Conservation (phyloP, 2,888 invertebrate species). For the Eurytoma californica region DNA sequence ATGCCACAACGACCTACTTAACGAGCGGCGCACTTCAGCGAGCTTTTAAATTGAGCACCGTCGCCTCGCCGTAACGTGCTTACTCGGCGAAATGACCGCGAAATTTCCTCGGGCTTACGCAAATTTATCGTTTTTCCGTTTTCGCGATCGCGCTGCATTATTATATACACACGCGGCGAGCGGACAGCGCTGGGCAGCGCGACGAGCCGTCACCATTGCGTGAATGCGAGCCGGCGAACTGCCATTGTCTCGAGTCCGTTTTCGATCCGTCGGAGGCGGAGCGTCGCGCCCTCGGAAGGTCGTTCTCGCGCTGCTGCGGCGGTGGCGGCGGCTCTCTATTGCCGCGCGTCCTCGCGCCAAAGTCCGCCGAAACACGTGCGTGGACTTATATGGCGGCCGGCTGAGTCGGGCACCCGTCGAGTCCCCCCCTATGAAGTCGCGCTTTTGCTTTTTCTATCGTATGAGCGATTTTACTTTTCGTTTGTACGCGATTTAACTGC, state of each 20-base stretch:
- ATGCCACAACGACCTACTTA: neutral
- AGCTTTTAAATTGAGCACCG: neutral
- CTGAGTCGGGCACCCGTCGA: neutral
- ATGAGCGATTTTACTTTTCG: too few species aligned
- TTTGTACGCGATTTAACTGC: too few species aligned
- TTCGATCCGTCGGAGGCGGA: slow-evolving; percentile 65
- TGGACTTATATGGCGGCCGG: slow-evolving; percentile 37
- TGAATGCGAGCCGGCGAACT: neutral
- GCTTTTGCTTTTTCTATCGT: neutral
- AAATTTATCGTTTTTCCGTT: neutral
- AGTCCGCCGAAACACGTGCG: slow-evolving; percentile 33
- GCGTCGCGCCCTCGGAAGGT: slow-evolving; percentile 73
- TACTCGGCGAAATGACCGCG: neutral
- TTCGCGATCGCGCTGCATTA: neutral
- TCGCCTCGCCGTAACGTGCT: too few species aligned
- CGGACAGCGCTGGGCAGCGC: neutral
- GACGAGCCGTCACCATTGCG: slow-evolving; percentile 1
- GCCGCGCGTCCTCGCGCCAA: neutral
- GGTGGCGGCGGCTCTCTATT: neutral
- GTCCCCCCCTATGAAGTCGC: neutral
- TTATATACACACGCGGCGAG: neutral
- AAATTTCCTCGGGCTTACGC: slow-evolving; percentile 4
- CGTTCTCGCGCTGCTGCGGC: slow-evolving; percentile 54
- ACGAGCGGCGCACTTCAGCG: neutral
- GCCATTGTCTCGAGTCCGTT: slow-evolving; percentile 47